phyloP scores from a whole-genome alignment of 2,113 vertebrate genomes.

The Macrotis lagotis region DNA sequence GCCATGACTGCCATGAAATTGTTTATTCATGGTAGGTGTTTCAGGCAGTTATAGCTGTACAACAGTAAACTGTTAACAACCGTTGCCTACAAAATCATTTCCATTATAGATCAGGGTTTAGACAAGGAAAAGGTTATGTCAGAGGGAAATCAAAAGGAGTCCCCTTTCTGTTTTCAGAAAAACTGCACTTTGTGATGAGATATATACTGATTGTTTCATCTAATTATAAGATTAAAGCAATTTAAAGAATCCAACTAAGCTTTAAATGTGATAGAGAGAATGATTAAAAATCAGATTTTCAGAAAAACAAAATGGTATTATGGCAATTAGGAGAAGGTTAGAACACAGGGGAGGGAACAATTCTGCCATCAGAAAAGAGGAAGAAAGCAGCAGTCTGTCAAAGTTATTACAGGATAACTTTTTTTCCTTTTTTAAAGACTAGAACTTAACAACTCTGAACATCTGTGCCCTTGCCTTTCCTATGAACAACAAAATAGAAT shows the following conservation, averaged over 20 bases:
- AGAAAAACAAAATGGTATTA: conserved; percentile 62
- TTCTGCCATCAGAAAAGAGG: conserved; percentile 51
- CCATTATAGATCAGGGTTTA: conserved; percentile 67
- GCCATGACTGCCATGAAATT: conserved; percentile 60
- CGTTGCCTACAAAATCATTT: conserved; percentile 53
- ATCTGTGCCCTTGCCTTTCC: conserved; percentile 63
- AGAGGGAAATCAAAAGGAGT: conserved; percentile 45
- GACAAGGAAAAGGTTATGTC: conserved; percentile 30
- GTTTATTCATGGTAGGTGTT: conserved; percentile 66
- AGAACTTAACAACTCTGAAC: conserved; percentile 61
- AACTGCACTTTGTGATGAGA: conserved; percentile 49
- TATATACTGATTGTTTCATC: conserved; percentile 73
- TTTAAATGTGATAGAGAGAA: conserved; percentile 68
- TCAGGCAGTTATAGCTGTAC: conserved; percentile 61
- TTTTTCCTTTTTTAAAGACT: conserved; percentile 60
- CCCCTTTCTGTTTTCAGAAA: conserved; percentile 56
- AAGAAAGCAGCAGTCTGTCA: conserved; percentile 64
- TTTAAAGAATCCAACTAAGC: conserved; percentile 65
- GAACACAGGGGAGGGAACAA: conserved; percentile 25
- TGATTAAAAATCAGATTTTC: conserved; percentile 68
- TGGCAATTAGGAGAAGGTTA: conserved; percentile 60
- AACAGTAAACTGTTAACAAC: conserved; percentile 68
- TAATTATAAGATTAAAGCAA: conserved; percentile 74
- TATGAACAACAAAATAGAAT: not conserved
- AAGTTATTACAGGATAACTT: conserved; percentile 33